Base-by-base conservation (phyloP, 2,113 vertebrate genomes). In the Sclerurus mexicanus region DNA sequence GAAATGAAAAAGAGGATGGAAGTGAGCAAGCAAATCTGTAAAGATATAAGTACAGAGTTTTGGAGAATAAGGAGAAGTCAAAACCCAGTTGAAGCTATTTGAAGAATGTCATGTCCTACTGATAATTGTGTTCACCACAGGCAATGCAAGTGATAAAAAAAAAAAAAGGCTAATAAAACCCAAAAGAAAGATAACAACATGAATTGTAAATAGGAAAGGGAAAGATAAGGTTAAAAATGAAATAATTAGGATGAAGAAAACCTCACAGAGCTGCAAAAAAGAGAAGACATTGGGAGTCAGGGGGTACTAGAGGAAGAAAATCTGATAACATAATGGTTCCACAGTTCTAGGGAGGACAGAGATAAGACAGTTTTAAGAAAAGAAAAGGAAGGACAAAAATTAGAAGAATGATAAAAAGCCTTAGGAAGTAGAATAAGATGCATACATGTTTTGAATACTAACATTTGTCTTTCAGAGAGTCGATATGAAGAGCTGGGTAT, bases 161-260 rank as follows among this genome's bases (percentile, higher is more conserved):
- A 25, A 20, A 33, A 58, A 62, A 59, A n/a, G 24, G 14, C 47
- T 79, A 76, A 68, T 33, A 90, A 84, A 90, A 44, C 31, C 10
- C 10, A 1, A n/a, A 86, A 62, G 52, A 64, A 85, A 86, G 67
- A 68, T 68, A 90, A 67, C 7, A 23, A n/a, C 7, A 7, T 74
- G n/a, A 49, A 85, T 66, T 86, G 50, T 86, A 86, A 90, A 69
- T 59, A 69, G 44, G 37, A 60, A 90, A 73, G 22, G 46, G 53
- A 91, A 93, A 89, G 77, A 71, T 82, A 93, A 94, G 23, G n/a
- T 90, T 79, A 85, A 93, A 95, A 90, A 73, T 69, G 1, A 76
- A 85, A 64, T 91, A 52, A 78, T 85, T 80, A 55, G 14, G 21
- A 64, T 89, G 49, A 87, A 35, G 40, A 93, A 87, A 83, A 85